These are phyloP conservation scores for Tenthredo distinguenda DNA, from an alignment of 2,888 invertebrate species.

Conservation along the genomic window DNA sequence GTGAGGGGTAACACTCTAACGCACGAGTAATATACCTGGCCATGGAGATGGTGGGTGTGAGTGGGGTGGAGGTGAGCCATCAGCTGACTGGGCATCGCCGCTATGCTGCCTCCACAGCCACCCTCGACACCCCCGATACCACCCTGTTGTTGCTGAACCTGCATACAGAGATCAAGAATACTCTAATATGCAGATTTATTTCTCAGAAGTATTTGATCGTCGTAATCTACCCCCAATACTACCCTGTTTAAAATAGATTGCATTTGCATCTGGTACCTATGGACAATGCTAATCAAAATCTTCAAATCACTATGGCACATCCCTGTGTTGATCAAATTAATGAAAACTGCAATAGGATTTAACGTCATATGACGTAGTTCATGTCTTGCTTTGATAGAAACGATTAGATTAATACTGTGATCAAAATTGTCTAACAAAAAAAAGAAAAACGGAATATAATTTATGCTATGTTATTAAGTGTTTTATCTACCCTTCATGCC, in stretches of 20 bases:
- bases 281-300: background rate
- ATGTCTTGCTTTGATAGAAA: background rate
- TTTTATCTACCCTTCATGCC: too few relatives aligned
- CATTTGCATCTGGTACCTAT: background rate
- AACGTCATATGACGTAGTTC: background rate
- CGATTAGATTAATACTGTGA: background rate
- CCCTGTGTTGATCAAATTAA: background rate
- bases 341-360: background rate
- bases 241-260: background rate
- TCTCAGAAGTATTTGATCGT: background rate
- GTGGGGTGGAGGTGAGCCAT: constrained; percentile 82
- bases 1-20: constrained; percentile 27
- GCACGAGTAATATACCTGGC: constrained; percentile 65
- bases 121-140: constrained; percentile 61
- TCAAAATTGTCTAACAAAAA: too few relatives aligned
- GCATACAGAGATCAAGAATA: constrained; percentile 68
- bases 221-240: background rate
- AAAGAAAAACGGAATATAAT: too few relatives aligned
- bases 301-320: background rate
- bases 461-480: too few relatives aligned
- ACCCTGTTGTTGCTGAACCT: constrained; percentile 68
- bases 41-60: constrained; percentile 70
- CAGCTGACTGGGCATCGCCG: constrained; percentile 80
- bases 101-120: constrained; percentile 68
- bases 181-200: constrained; percentile 56